These are phyloP conservation scores for Ichneumon xanthorius DNA, from an alignment of 2,888 invertebrate species.

Conservation along the genomic window DNA sequence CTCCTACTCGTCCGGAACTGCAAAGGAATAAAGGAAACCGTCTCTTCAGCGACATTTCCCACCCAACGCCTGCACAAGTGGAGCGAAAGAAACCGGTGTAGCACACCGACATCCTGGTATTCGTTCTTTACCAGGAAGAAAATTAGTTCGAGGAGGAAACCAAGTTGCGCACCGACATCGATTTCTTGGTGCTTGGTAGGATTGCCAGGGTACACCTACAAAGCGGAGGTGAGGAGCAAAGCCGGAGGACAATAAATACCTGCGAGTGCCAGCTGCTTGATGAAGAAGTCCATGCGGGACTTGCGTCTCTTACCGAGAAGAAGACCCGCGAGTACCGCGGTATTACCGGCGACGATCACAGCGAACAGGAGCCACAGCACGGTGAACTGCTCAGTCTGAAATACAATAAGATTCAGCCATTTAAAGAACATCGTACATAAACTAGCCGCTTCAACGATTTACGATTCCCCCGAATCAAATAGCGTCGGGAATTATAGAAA, in stretches of 20 bases:
- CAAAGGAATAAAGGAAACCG: too few relatives aligned
- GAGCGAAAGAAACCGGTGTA: too few relatives aligned
- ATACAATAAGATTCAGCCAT: slow-evolving; percentile 71
- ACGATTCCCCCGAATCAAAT: background rate
- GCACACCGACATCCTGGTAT: too few relatives aligned
- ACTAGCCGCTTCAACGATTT: background rate
- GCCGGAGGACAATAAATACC: slow-evolving; percentile 87
- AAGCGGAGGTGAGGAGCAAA: background rate
- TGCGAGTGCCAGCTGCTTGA: slow-evolving; percentile 96
- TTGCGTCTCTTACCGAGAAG: slow-evolving; percentile 93
- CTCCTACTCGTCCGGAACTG: too few relatives aligned
- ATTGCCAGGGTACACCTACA: background rate
- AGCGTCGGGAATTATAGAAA: background rate
- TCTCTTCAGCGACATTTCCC: too few relatives aligned
- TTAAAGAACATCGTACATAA: background rate
- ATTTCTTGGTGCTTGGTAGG: background rate
- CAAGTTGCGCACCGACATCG: too few relatives aligned
- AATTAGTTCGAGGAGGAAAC: too few relatives aligned
- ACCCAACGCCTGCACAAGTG: too few relatives aligned
- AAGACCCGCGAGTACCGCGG: slow-evolving; percentile 94
- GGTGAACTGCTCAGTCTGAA: slow-evolving; percentile 94
- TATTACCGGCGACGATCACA: slow-evolving; percentile 94
- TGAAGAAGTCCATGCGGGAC: slow-evolving; percentile 98
- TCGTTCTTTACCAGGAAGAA: too few relatives aligned
- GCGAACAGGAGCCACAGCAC: slow-evolving; percentile 94